Evolutionary conservation across 92 coral and sea anemone species (phyloP).

Genomic region (Parazoanthus atlanticus): DNA sequence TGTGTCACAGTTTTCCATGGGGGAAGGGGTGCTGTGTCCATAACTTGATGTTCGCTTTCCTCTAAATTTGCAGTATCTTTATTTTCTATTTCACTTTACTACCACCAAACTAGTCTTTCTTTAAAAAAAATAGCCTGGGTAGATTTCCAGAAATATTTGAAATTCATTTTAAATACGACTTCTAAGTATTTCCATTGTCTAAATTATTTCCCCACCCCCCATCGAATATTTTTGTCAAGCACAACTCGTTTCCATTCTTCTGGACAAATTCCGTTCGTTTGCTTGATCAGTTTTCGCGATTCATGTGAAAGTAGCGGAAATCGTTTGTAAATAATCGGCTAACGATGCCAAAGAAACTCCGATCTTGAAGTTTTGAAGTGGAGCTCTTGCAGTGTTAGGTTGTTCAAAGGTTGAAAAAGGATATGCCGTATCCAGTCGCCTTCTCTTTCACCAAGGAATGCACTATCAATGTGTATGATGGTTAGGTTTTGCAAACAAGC

Average conservation of each 20-base stretch:
- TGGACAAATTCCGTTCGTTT: background rate
- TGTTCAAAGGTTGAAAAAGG: background rate
- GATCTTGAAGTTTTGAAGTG: background rate
- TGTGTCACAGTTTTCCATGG: background rate
- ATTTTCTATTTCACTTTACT: background rate
- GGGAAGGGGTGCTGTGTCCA: background rate
- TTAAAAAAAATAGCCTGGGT: background rate
- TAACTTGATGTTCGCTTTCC: background rate
- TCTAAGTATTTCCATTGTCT: background rate
- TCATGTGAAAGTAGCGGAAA: background rate
- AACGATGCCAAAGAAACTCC: background rate
- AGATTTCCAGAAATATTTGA: background rate
- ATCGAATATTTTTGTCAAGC: background rate
- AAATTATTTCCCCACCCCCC: background rate
- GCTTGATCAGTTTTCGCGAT: background rate
- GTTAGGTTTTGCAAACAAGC: background rate
- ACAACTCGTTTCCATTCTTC: constrained; percentile 37
- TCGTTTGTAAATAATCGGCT: background rate
- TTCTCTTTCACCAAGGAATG: constrained; percentile 11
- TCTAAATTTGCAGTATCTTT: background rate
- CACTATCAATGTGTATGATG: background rate
- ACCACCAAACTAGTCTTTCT: background rate
- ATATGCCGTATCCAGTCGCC: background rate
- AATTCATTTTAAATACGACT: background rate
- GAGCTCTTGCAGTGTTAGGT: background rate